These are phyloP conservation scores for Heliconius melpomene DNA, from an alignment of 1,140 invertebrate genomes.

Conservation along the genomic window DNA sequence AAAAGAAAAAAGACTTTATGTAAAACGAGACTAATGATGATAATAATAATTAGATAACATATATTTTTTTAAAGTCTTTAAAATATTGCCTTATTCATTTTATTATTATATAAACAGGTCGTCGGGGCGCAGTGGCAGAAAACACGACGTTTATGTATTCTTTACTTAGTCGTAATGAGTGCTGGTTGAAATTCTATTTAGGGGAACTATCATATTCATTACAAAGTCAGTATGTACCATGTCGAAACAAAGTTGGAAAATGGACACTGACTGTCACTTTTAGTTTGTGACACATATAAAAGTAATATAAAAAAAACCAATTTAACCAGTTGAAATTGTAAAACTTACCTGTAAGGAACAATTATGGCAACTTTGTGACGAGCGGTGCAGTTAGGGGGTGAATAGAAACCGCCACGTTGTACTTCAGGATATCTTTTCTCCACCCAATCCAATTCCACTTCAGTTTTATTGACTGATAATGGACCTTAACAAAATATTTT, in stretches of 20 bases:
- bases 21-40: not conserved
- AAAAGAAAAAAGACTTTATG: not conserved
- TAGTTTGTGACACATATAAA: too few species aligned
- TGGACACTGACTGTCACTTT: too few species aligned
- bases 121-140: too few species aligned
- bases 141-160: too few species aligned
- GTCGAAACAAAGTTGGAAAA: too few species aligned
- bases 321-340: not conserved
- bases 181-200: too few species aligned
- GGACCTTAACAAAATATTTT: slow-evolving; percentile 57
- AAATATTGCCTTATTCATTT: not conserved
- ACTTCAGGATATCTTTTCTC: slow-evolving; percentile 74
- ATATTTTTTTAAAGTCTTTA: not conserved
- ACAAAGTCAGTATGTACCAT: too few species aligned
- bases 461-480: slow-evolving; percentile 72
- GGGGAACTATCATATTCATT: too few species aligned
- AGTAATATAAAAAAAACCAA: too few species aligned
- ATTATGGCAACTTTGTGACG: slow-evolving; percentile 92
- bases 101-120: not conserved
- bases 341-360: slow-evolving; percentile 86
- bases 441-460: slow-evolving; percentile 67
- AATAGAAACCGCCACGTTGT: slow-evolving; percentile 87
- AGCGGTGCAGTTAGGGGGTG: slow-evolving; percentile 88
- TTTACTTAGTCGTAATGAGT: too few species aligned
- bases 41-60: not conserved